Base-by-base conservation (phyloP, 2,888 invertebrate species). In the Xestoiulus laeticollis region DNA sequence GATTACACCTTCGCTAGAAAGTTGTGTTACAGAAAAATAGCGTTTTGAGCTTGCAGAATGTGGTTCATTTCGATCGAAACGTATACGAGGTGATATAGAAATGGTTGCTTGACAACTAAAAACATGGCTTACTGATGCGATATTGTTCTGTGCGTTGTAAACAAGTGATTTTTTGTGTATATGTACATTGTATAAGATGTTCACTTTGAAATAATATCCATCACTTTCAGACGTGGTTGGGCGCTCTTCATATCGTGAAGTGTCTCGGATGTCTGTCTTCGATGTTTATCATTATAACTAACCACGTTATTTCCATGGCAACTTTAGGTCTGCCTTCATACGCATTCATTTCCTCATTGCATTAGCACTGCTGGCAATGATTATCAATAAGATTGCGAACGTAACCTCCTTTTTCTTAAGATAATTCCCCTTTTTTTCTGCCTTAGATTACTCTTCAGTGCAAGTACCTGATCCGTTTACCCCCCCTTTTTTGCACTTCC, bases 191-290 rank as follows among this genome's bases (percentile, higher is more conserved):
- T 26, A 78, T 30, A 26, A 14, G 30, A 1, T 78, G 78, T 78
- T 78, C 78, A 78, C 30, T 14, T 78, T 78, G 30, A 78, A 78
- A 78, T 78, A 78, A 78, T 78, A 30, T 78, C 78, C 78, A 78
- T 78, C 30, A 78, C 26, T 78, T 78, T 78, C 78, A 78, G 78
- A 30, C 30, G 14, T 26, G 68, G 68, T 22, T 68, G 68, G 26
- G 22, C 53, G 0, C 68, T 68, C 68, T 68, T 30, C 78, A 30
- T 78, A 30, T 78, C 78, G 8, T 78, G 78, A 78, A 78, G 78
- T 19, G 59, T 6, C 22, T 59, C 59, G 53, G 53, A n/a, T 53
- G 53, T 53, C 53, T 53, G 53, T 53, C 53, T 53, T 53, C 53
- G 59, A 59, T 59, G 59, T 59, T 22, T 6, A 59, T 59, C 59